Evolutionary conservation across 2,888 invertebrate genomes (phyloP).

Genomic region (Allacma fusca): DNA sequence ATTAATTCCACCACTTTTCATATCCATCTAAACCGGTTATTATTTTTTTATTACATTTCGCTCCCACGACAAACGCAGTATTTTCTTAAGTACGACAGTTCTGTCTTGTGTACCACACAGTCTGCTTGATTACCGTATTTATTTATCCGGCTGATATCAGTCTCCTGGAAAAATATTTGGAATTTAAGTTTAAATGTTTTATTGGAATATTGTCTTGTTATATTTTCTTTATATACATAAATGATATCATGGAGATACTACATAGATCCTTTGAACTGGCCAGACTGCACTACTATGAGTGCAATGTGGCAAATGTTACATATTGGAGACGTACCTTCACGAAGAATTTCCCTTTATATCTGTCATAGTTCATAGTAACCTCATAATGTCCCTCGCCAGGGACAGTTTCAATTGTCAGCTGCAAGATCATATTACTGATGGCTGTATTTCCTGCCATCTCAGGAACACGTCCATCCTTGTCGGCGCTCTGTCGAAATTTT

Average conservation of each 20-base stretch:
- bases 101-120: constrained; percentile 72
- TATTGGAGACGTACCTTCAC: too few relatives aligned
- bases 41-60: too few relatives aligned
- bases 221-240: too few relatives aligned
- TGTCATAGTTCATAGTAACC: constrained; percentile 68
- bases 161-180: constrained; percentile 65
- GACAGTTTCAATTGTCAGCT: constrained; percentile 65
- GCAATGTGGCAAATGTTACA: too few relatives aligned
- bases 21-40: too few relatives aligned
- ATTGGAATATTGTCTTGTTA: too few relatives aligned
- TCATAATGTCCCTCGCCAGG: constrained; percentile 86
- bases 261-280: too few relatives aligned
- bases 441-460: constrained; percentile 75
- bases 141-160: constrained; percentile 80
- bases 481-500: constrained; percentile 70
- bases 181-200: constrained; percentile 19
- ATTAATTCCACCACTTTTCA: too few relatives aligned
- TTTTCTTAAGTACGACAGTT: constrained; percentile 79
- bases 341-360: constrained; percentile 28
- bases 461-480: constrained; percentile 84
- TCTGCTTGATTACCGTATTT: constrained; percentile 83
- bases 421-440: constrained; percentile 68
- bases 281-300: too few relatives aligned
- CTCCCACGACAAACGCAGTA: constrained; percentile 78
- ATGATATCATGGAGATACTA: too few relatives aligned